Base-by-base conservation (phyloP, 2,888 invertebrate genomes). In the Rotaria magnacalcarata region DNA sequence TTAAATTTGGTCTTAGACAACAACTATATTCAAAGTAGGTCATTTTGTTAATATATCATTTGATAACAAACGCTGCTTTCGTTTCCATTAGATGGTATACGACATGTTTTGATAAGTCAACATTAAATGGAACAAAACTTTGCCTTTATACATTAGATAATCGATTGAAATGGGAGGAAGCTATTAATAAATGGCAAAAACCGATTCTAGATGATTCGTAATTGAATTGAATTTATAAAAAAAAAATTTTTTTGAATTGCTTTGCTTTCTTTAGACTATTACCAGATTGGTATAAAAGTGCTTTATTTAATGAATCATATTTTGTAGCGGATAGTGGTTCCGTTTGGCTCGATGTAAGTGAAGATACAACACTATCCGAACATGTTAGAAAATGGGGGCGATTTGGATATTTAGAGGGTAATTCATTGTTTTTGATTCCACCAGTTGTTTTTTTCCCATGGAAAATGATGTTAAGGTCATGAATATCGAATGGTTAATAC, bases 401-500 rank as follows among this genome's bases (percentile, higher is more conserved):
- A 89, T 97, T 96, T 92, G 96, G 94, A 27, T 96, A 97, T 91
- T 92, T 97, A 85, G 97, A 97, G 92, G 96, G 80, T 80, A 47
- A 24, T 10, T 41, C 0, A 5, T 41, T n/a, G 7, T 24, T 47
- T 24, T 74, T 43, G 10, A 3, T n/a, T 75, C 1, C 4, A n/a
- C 24, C 11, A 5, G 5, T 8, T 43, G 1, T 1, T 75, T 6
- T n/a, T 24, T 27, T 24, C 14, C 3, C 0, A 8, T 16, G 47
- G 2, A 43, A 16, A 43, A 27, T 52, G 5, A 11, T 75, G 24
- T 75, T 75, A 11, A 80, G 80, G 96, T 4, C 96, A 96, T 90
- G 97, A 97, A 91, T 97, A 97, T 91, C 93, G 95, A 89, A 97
- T 97, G 96, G 96, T 95, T 91, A 96, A 96, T 90, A 96, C 96